These are phyloP conservation scores for Allolobophora icterica DNA, from an alignment of 2,888 invertebrate genomes.

Conservation along the genomic window DNA sequence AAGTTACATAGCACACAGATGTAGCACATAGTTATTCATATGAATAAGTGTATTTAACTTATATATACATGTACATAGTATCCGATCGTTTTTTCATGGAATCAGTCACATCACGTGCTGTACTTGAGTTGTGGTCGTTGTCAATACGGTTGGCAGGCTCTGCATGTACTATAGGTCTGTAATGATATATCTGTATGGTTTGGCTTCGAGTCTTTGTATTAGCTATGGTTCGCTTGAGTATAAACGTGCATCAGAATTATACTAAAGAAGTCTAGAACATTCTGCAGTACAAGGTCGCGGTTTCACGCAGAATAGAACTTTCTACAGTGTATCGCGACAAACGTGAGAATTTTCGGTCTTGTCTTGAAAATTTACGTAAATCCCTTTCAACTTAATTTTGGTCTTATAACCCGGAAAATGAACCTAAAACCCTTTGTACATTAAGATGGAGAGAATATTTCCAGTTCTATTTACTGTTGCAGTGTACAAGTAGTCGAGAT, in stretches of 20 bases:
- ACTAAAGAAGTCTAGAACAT: neutral
- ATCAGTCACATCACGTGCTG: neutral
- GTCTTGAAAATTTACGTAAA: too few relatives aligned
- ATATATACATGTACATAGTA: too few relatives aligned
- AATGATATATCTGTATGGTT: neutral
- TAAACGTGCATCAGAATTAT: neutral
- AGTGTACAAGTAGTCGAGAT: neutral
- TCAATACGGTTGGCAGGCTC: neutral
- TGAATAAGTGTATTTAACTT: too few relatives aligned
- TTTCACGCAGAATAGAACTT: neutral
- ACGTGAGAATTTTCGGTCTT: neutral
- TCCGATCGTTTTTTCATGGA: neutral
- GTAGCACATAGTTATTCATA: neutral
- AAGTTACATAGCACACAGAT: neutral
- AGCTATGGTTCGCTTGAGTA: neutral
- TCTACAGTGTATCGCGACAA: neutral
- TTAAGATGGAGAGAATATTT: neutral
- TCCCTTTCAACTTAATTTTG: too few relatives aligned
- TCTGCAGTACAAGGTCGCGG: neutral
- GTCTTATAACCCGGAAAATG: neutral
- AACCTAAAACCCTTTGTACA: neutral
- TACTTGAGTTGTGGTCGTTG: neutral
- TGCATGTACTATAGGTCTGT: neutral
- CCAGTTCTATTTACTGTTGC: neutral
- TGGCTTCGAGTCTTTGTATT: neutral